These are phyloP conservation scores for Mesembrinibis cayennensis DNA, from an alignment of 2,113 vertebrate species.

Conservation along the genomic window DNA sequence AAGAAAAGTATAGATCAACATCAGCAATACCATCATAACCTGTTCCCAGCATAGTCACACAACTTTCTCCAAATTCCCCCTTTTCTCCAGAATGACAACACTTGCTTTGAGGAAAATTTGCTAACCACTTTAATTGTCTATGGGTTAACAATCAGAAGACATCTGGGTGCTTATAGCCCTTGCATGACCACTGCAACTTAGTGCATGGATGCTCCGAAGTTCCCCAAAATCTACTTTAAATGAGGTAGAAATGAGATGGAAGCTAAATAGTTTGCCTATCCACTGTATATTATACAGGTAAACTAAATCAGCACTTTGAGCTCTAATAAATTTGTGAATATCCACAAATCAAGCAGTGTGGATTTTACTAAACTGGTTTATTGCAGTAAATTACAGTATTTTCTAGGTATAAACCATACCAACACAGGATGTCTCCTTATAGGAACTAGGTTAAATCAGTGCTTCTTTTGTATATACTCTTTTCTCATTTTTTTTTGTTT, in stretches of 20 bases:
- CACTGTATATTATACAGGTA: no score
- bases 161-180: neutral
- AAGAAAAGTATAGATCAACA: neutral
- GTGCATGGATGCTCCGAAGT: neutral
- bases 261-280: neutral
- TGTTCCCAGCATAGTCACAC: accelerated
- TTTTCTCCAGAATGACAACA: neutral
- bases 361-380: neutral
- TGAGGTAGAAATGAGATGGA: neutral
- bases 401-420: neutral
- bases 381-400: neutral
- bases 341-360: neutral
- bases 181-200: neutral
- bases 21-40: neutral
- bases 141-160: neutral
- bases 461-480: neutral
- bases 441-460: neutral
- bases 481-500: neutral
- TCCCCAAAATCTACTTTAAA: neutral
- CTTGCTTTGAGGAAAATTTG: neutral
- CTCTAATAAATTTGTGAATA: neutral
- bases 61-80: neutral
- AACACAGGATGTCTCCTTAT: neutral
- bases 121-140: neutral
- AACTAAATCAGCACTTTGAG: neutral